Conservation (phyloP, 1,140 invertebrate species). For the Dinothrombium tinctorium region DNA sequence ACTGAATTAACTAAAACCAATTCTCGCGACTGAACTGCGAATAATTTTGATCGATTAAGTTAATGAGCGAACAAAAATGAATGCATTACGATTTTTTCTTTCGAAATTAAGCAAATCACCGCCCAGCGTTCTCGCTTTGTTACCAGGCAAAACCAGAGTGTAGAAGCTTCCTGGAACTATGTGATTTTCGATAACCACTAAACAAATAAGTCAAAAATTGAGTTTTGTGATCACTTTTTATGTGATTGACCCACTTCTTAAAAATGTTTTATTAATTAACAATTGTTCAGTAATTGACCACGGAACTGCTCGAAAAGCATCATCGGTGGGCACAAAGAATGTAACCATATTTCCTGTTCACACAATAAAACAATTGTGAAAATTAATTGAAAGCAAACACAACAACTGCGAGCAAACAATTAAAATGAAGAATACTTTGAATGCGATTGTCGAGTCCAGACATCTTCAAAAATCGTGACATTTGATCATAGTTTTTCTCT, state of each 20-base stretch:
- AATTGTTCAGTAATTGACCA: slow-evolving; percentile 13
- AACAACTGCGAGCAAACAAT: neutral
- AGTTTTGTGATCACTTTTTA: slow-evolving; percentile 17
- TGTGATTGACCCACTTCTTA: slow-evolving; percentile 10
- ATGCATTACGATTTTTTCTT: slow-evolving; percentile 10
- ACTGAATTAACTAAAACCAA: slow-evolving; percentile 17
- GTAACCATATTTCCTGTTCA: slow-evolving; percentile 17
- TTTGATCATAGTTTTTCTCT: slow-evolving; percentile 2
- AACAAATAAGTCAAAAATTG: neutral
- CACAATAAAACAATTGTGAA: neutral
- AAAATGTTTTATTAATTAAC: slow-evolving; percentile 8
- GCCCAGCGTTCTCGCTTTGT: slow-evolving; percentile 10
- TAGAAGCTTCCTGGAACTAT: slow-evolving; percentile 11
- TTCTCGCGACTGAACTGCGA: slow-evolving; percentile 5
- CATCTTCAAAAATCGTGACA: slow-evolving; percentile 12
- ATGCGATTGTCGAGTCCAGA: slow-evolving; percentile 12
- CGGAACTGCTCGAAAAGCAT: slow-evolving; percentile 20
- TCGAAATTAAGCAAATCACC: slow-evolving; percentile 12
- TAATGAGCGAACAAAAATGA: too few species aligned
- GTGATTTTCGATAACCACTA: slow-evolving; percentile 11
- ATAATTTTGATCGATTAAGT: neutral
- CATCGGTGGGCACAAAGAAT: slow-evolving; percentile 21
- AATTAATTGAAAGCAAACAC: neutral
- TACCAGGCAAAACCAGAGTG: slow-evolving; percentile 7
- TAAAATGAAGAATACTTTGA: neutral